A percentile compares a stretch with the other conserved stretches of the same genome.
Conservation (phyloP, 2,113 vertebrate genomes). For the Dolichotis patagonum region DNA sequence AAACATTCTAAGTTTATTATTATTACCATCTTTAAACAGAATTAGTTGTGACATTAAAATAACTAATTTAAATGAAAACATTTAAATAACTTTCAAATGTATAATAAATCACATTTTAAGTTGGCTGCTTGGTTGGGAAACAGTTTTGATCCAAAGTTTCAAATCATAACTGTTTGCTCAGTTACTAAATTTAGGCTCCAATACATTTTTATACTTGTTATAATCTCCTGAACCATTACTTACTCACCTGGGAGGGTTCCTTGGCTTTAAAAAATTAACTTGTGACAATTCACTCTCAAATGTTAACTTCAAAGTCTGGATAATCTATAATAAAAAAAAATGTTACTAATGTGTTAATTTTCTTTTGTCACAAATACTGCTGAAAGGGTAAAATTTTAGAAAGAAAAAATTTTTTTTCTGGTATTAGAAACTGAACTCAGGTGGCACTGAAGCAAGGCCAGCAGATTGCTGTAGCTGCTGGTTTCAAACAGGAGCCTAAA, state of each 20-base stretch:
- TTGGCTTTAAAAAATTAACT: conserved; percentile 81
- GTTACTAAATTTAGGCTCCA: conserved; percentile 48
- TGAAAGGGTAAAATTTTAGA: conserved; percentile 52
- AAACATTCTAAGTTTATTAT: conserved; percentile 26
- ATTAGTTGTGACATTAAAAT: conserved; percentile 39
- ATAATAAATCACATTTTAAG: conserved; percentile 51
- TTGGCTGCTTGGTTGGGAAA: conserved; percentile 53
- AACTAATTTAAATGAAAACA: conserved; percentile 22
- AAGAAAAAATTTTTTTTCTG: neutral
- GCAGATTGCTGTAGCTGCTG: no score
- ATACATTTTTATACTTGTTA: conserved; percentile 41
- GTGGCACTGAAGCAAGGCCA: no score
- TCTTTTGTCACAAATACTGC: conserved; percentile 11
- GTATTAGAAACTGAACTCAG: no score
- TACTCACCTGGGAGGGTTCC: conserved; percentile 81
- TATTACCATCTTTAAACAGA: conserved; percentile 43
- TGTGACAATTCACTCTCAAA: conserved; percentile 82
- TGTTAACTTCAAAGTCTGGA: conserved; percentile 83
- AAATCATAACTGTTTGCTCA: conserved; percentile 44
- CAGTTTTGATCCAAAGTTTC: conserved; percentile 47
- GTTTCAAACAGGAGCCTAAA: no score
- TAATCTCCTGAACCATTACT: neutral
- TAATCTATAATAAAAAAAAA: conserved; percentile 84
- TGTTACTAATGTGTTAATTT: neutral
- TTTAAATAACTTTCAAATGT: conserved; percentile 30